Evolutionary conservation across 2,113 vertebrate genomes (phyloP), one percentile per base, ranked within the genome.

Genomic region (Petroica traversi): DNA sequence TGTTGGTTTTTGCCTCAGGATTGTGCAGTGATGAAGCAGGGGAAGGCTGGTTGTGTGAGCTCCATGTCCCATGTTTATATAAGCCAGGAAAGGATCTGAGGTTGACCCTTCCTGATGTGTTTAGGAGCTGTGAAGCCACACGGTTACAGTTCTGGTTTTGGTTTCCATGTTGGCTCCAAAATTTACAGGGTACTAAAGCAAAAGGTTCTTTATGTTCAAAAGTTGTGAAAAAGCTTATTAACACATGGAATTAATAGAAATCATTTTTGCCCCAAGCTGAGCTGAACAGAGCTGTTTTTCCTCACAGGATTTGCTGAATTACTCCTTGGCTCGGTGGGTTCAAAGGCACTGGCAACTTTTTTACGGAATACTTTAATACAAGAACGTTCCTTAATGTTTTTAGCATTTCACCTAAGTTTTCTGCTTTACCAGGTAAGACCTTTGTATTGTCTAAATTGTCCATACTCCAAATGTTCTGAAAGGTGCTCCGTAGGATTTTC

Each of bases 151-250:
- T 77, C 71, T 29, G 46, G 59, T 48, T 90, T 94, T 36, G 68
- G 43, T 91, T 93, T 82, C 80, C 51, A 34, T 2, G 6, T 68
- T 72, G 73, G n/a, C 84, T 89, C 79, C 77, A 58, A 46, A 81
- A 85, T 72, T 55, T 88, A 73, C 2, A 12, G 81, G 54, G 68
- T 75, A 24, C 38, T 57, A 54, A 93, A 92, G 85, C 76, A 92
- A 95, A 74, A 85, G 91, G 33, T 64, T 85, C 91, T 95, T 91
- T 95, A 85, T 96, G 73, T 87, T 82, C 57, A 25, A 88, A 80
- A 94, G 64, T 61, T 90, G 82, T 93, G 92, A 89, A 78, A 90
- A 92, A 86, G 48, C 71, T 88, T 85, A 62, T 95, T 95, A 97
- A 83, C 85, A 72, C 51, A 4, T 85, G 87, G 75, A 48, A 18